Percentiles rank a stretch among this genome's conserved stretches.
phyloP scores from a whole-genome alignment of 2,888 invertebrate genomes.

The Drosophila kambysellisi region DNA sequence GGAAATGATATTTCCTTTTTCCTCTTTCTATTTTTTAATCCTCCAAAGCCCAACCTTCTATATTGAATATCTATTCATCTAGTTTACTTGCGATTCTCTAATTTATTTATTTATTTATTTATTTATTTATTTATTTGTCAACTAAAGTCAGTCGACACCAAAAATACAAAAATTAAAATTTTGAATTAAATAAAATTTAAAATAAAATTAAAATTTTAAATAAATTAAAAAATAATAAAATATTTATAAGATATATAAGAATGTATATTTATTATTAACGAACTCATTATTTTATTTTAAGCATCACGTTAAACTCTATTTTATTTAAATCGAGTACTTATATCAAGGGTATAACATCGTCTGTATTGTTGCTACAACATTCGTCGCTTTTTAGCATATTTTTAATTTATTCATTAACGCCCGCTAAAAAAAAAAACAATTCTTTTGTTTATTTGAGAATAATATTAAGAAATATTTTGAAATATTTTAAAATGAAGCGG shows the following conservation, averaged over 20 bases:
- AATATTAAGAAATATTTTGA: conserved; percentile 52
- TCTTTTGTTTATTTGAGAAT: conserved; percentile 64
- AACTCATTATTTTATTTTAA: not conserved
- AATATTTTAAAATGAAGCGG: conserved; percentile 27
- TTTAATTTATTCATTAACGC: conserved; percentile 59
- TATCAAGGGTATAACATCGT: conserved; percentile 1
- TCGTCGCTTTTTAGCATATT: conserved; percentile 12
- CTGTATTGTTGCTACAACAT: not conserved
- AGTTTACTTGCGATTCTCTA: not conserved
- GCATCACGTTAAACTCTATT: not conserved
- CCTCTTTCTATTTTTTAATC: not conserved
- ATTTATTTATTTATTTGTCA: too few species aligned
- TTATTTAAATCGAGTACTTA: not conserved
- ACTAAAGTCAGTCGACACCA: too few species aligned
- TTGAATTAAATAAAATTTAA: too few species aligned
- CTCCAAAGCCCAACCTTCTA: not conserved
- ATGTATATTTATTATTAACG: not conserved
- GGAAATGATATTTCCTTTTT: not conserved
- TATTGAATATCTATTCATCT: not conserved
- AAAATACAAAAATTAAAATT: too few species aligned
- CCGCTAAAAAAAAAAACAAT: conserved; percentile 34
- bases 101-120: too few species aligned
- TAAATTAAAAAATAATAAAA: too few species aligned
- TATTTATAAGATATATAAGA: too few species aligned
- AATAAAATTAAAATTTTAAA: too few species aligned